phyloP scores from a whole-genome alignment of 1,140 invertebrate species.

The Drosophila busckii region DNA sequence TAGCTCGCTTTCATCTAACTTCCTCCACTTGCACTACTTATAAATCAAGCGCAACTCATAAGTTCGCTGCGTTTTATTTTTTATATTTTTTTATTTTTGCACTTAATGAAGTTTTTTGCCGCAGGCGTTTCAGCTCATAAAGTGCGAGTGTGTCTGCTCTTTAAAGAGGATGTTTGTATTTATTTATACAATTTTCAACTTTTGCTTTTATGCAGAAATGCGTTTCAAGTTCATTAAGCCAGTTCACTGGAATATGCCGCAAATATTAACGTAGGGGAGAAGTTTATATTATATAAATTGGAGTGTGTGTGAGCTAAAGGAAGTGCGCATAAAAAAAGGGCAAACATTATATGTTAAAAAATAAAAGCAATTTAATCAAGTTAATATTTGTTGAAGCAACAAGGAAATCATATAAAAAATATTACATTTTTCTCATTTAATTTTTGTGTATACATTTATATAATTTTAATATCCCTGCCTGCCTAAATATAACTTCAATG shows the following conservation, averaged over 20 bases:
- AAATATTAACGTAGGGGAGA: conserved; percentile 3
- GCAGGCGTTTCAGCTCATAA: conserved; percentile 23
- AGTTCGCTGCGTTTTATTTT: conserved; percentile 6
- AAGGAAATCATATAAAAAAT: too few species aligned
- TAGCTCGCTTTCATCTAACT: too few species aligned
- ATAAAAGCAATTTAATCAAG: too few species aligned
- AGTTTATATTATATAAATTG: neutral
- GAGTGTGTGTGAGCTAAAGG: too few species aligned
- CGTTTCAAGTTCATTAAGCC: conserved; percentile 53
- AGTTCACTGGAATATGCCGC: conserved; percentile 24
- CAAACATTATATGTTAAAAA: too few species aligned
- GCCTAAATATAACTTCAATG: too few species aligned
- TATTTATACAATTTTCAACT: conserved; percentile 42
- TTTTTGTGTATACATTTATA: too few species aligned
- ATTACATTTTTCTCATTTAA: too few species aligned
- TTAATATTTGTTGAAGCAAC: too few species aligned
- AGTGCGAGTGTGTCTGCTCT: too few species aligned
- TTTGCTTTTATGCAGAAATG: conserved; percentile 25
- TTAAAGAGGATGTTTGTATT: conserved; percentile 61
- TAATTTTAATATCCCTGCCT: too few species aligned
- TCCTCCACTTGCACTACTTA: conserved; percentile 23
- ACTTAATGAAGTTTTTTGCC: conserved; percentile 52
- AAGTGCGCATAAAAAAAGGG: too few species aligned
- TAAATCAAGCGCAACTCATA: conserved; percentile 65
- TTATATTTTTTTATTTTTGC: conserved; percentile 34